Conservation (phyloP, 2,113 vertebrate species). For the Pseudorhombus dupliciocellatus region DNA sequence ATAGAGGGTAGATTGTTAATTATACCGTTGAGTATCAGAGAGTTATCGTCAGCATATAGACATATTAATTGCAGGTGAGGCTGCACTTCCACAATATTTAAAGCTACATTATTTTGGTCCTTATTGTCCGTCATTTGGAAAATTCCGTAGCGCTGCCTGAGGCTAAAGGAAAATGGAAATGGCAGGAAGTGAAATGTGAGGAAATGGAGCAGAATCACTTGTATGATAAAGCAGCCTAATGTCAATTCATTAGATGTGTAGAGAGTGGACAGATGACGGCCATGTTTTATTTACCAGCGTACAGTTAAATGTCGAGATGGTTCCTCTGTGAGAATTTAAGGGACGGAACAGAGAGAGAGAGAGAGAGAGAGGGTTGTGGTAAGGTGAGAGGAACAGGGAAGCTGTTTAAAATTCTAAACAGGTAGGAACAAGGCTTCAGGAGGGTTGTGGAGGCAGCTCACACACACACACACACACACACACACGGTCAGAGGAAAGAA, state of each 20-base stretch:
- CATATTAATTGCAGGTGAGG: not conserved
- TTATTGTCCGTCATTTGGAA: constrained; percentile 46
- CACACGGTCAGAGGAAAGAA: constrained; percentile 23
- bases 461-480: constrained; percentile 1
- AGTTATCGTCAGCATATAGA: not conserved
- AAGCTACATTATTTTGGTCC: constrained; percentile 49
- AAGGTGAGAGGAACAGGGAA: constrained; percentile 66
- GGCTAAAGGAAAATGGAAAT: constrained; percentile 41
- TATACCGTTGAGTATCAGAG: not conserved
- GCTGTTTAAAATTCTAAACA: constrained; percentile 80
- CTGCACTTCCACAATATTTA: constrained; percentile 47
- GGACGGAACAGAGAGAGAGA: constrained; percentile 22
- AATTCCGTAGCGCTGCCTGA: constrained; percentile 26
- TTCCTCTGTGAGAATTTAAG: constrained; percentile 44
- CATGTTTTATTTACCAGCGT: constrained; percentile 23
- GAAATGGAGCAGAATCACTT: not conserved
- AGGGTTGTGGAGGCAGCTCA: constrained; percentile 55
- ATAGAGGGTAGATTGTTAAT: not conserved
- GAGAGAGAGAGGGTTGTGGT: constrained; percentile 41
- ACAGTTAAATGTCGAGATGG: constrained; percentile 22
- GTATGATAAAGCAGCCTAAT: constrained; percentile 20
- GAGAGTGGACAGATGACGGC: constrained; percentile 8
- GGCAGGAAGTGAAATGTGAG: constrained; percentile 21
- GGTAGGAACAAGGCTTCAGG: constrained; percentile 72
- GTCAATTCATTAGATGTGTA: constrained; percentile 18